phyloP scores from a whole-genome alignment of 2,797 vertebrate genomes.

The Lacerta bilineata region DNA sequence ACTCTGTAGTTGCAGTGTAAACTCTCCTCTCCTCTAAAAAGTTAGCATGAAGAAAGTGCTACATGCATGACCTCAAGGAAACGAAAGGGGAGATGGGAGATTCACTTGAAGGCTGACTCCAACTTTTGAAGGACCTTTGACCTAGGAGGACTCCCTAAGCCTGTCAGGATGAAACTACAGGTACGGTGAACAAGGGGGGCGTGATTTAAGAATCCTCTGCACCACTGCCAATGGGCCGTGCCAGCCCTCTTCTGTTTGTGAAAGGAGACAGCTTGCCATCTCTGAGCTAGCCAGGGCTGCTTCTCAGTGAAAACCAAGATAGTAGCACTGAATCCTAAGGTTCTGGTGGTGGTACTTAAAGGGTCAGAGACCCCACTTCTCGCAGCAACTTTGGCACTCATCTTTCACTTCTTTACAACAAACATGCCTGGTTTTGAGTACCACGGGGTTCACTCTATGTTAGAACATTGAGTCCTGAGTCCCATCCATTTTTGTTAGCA shows the following conservation, averaged over 20 bases:
- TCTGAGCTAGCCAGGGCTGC: not conserved
- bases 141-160: not conserved
- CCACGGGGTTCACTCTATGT: not conserved
- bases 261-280: not conserved
- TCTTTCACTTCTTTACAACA: not conserved
- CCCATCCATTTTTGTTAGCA: not conserved
- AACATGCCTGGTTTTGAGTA: not conserved
- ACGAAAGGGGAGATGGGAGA: not conserved
- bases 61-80: not conserved
- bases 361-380: not conserved
- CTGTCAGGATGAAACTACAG: not conserved
- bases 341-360: not conserved
- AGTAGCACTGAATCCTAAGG: not conserved
- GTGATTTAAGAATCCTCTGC: not conserved
- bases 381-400: not conserved
- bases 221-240: not conserved
- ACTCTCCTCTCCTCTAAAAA: not conserved
- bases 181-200: not conserved
- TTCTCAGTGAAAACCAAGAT: not conserved
- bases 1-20: not conserved
- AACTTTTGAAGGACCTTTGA: not conserved
- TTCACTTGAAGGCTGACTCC: not conserved
- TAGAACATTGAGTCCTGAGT: not conserved
- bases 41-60: not conserved
- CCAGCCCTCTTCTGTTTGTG: not conserved